phyloP scores from a whole-genome alignment of 2,888 invertebrate genomes.

The Andrena fulva region DNA sequence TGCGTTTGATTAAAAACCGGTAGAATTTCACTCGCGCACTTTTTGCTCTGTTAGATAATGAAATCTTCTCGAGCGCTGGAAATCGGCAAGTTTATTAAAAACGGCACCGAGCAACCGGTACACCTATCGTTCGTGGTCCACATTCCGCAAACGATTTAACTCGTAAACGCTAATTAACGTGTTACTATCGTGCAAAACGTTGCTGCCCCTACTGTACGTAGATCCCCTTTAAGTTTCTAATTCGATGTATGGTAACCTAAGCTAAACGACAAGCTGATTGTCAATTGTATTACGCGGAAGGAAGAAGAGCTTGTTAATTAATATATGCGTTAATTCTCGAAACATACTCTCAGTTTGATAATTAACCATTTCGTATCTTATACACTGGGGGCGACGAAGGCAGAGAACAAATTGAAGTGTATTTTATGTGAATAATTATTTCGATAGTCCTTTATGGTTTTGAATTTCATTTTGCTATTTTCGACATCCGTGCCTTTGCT shows the following conservation, averaged over 20 bases:
- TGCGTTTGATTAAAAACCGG: slow-evolving; percentile 37
- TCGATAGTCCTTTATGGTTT: background rate
- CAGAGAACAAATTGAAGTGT: background rate
- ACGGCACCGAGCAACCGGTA: background rate
- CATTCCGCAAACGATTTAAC: too few species aligned
- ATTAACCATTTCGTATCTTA: background rate
- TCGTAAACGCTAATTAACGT: too few species aligned
- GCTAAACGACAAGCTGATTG: background rate
- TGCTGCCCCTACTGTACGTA: too few species aligned
- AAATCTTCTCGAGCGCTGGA: background rate
- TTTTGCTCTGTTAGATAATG: slow-evolving; percentile 23
- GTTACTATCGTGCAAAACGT: too few species aligned
- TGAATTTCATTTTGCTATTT: background rate
- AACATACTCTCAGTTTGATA: too few species aligned
- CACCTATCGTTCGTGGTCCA: too few species aligned
- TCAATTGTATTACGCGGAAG: too few species aligned
- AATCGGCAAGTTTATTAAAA: slow-evolving; percentile 24
- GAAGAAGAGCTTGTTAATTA: too few species aligned
- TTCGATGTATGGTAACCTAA: too few species aligned
- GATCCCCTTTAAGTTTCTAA: too few species aligned
- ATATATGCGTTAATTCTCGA: too few species aligned
- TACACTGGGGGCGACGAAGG: background rate
- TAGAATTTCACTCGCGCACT: slow-evolving; percentile 20
- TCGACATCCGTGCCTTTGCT: background rate
- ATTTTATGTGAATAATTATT: background rate